Evolutionary conservation across 2,113 vertebrate species (phyloP), one percentile per base, ranked within the genome.

Genomic region (Entosphenus tridentatus): DNA sequence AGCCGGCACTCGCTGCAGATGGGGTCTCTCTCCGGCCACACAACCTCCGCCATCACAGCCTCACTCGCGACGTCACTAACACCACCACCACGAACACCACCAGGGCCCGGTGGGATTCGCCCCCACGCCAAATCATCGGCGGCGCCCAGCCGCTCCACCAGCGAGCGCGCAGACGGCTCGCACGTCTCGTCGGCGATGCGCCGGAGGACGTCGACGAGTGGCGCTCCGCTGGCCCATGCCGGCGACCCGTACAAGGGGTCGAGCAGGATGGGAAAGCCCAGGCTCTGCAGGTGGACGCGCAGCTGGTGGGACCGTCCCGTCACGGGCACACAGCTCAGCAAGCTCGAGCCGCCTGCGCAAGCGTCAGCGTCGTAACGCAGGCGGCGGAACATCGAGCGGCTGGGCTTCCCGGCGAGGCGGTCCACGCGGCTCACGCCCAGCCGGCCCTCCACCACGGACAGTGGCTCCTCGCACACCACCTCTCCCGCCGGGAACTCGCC

Each of bases 281-380:
- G 73, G 71, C 81, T 96, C 78, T 96, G 92, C 68, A 98, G 80
- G 71, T 98, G 93, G 10, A 98, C 92, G 2, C 92, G 84, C 73
- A 98, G 96, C 79, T 98, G 93, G 77, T 98, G 93, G 0, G 87
- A 96, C 54, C 93, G 89, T 13, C 93, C 93, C 0, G 93, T 98
- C 2, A 82, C 81, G 0, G 93, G 93, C 3, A 79, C 77, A 71
- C 93, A 98, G 17, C 73, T 82, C 3, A 98, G 87, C 13, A 96
- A 84, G 1, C 91, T 98, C 67, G 73, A 86, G 71, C 39, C 80
- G 3, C 92, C 89, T 39, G 39, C 39, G 39, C 39, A 39, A 39
- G 39, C 6, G 62, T 16, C 21, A n/a, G 62, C n/a, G 0, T 93
- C 93, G 74, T 84, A 95, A 75, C 83, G 83, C 7, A 97, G 82